Base-by-base conservation (phyloP, 1,140 invertebrate species). In the Sesamia nonagrioides region DNA sequence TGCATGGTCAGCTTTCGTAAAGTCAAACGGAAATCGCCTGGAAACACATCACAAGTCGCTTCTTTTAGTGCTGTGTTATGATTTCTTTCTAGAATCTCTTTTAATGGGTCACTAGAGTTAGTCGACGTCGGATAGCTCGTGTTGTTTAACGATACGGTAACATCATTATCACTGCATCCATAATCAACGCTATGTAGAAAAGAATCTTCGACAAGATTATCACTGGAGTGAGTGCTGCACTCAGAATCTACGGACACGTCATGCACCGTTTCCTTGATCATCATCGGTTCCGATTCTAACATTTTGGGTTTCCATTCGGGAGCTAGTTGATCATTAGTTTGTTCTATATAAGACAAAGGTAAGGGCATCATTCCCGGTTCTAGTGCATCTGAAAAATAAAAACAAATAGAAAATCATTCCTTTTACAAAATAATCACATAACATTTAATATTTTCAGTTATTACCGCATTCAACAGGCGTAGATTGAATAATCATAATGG, bases 1-100 rank as follows among this genome's bases (percentile, higher is more conserved):
- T 88, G 86, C 77, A 86, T 87, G 42, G 85, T 88, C 17, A 94
- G 40, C 33, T 80, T 86, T 80, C 88, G 86, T n/a, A 93, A 84
- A 27, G 86, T 80, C 68, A 82, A 75, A 6, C 66, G 71, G 6
- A 92, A 78, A 48, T 89, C 88, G 52, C 90, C 83, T 3, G 88
- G 73, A 56, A 79, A 75, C 8, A 80, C 56, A 9, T 76, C 54
- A 61, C 73, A 74, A 11, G 81, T 63, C 9, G 58, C 78, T 75
- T 85, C 79, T 18, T 27, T 33, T 0, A 42, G 18, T 17, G 37
- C 9, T 42, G 33, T n/a, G 45, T 61, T 18, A 50, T 35, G 21
- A 48, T 68, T 69, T 58, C 33, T 72, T 15, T 79, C 35, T 1
- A 72, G 48, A 40, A 72, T 27, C 13, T 80, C 77, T 66, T 37